Percentiles rank a stretch among this genome's conserved stretches.
These are phyloP conservation scores for Drosophila vallismaia DNA, from an alignment of 2,888 invertebrate genomes.

Conservation along the genomic window DNA sequence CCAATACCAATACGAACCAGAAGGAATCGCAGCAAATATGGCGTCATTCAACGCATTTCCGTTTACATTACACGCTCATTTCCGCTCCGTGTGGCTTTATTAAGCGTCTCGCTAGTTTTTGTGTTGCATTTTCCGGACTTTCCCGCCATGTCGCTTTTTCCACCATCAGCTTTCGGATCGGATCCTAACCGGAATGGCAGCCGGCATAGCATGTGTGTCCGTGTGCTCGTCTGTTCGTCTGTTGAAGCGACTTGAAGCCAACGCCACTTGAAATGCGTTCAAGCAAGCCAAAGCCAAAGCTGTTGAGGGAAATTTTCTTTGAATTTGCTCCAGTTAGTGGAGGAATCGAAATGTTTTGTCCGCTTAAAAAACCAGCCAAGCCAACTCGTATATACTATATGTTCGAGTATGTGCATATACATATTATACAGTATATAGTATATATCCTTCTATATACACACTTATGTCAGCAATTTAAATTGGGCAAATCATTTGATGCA, in stretches of 20 bases:
- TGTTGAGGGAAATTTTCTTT: conserved; percentile 54
- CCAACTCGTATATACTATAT: background rate
- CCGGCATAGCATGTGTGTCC: background rate
- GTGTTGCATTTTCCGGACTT: conserved; percentile 36
- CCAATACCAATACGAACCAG: background rate
- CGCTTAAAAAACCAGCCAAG: background rate
- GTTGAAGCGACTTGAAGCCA: conserved; percentile 19
- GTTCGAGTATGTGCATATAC: background rate
- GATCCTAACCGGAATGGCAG: conserved; percentile 13
- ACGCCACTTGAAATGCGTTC: conserved; percentile 65
- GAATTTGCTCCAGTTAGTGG: conserved; percentile 48
- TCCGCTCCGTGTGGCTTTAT: conserved; percentile 76
- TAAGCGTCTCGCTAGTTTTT: conserved; percentile 55
- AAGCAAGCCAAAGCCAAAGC: conserved; percentile 61
- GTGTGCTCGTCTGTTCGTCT: conserved; percentile 25
- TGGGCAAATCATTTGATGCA: conserved; percentile 48
- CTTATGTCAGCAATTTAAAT: conserved; percentile 38
- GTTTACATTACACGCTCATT: conserved; percentile 78
- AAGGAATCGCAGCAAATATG: conserved; percentile 50
- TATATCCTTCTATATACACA: background rate
- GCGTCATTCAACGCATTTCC: conserved; percentile 77
- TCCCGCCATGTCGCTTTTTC: conserved; percentile 19
- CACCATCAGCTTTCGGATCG: conserved; percentile 1
- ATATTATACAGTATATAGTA: background rate
- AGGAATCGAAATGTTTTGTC: conserved; percentile 38